Evolutionary conservation across 2,113 vertebrate genomes (phyloP), one percentile per base, ranked within the genome.

Genomic region (Oncorhynchus tshawytscha): DNA sequence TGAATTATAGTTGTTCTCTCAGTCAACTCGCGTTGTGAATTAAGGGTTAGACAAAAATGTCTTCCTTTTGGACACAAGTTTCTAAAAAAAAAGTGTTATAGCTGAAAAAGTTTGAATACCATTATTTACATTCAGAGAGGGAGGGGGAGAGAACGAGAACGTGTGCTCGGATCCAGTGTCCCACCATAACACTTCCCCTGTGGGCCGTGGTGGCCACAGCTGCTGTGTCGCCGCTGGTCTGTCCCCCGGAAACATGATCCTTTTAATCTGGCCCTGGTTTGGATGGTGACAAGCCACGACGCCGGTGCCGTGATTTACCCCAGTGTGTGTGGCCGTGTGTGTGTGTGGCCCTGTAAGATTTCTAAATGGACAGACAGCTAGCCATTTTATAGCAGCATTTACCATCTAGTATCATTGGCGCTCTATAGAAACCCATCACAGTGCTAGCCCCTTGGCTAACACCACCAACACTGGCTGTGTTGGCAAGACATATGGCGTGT

Each of bases 281-380:
- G 91, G 79, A 88, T 71, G 84, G 85, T 88, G 86, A 89, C 81
- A 87, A 78, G 73, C 79, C 66, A 24, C 78, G 91, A 85, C 85
- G 88, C 90, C 88, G 89, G 90, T 72, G 64, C 67, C 29, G 84
- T 83, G 85, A 92, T 93, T 94, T 92, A 86, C 77, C 82, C 83
- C 34, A 4, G 71, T n/a, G 24, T 64, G 65, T 48, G 76, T 34
- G 20, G 18, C 13, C 68, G 29, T 27, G 27, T 27, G 27, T 27
- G 27, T 27, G 59, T 65, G 39, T 70, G 13, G 25, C 5, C 72
- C 49, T 65, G 67, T 8, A 34, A 34, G 75, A 72, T 81, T 60
- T 80, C 7, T 39, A 39, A 39, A 39, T 39, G 39, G 49, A 71
- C 4, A 12, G 16, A 11, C 20, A 64, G 5, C 4, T 64, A 24